Conservation (phyloP, 2,113 vertebrate genomes). For the Columbina picui region DNA sequence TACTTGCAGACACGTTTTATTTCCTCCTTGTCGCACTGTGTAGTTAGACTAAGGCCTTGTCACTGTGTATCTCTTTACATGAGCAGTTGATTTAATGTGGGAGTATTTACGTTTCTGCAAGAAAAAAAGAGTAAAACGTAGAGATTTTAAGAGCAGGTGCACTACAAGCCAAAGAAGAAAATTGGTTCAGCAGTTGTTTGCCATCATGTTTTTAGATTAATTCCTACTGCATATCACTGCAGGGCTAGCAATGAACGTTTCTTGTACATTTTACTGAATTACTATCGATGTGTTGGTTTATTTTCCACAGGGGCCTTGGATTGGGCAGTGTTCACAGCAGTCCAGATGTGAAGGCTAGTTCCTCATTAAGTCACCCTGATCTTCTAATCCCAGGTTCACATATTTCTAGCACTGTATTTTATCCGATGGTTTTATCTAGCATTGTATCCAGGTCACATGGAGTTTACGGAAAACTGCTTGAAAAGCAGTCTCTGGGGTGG, state of each 20-base stretch:
- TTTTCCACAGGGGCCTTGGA: not conserved
- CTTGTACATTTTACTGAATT: constrained; percentile 8
- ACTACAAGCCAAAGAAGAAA: not conserved
- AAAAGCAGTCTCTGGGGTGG: constrained; percentile 19
- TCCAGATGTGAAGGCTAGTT: constrained; percentile 30
- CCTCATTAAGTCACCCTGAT: constrained; percentile 40
- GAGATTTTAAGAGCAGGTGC: not conserved
- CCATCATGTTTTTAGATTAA: constrained; percentile 1
- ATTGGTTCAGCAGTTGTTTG: constrained; percentile 13
- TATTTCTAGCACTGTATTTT: constrained; percentile 10
- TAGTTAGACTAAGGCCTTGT: not conserved
- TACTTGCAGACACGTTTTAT: not conserved
- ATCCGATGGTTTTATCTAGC: not conserved
- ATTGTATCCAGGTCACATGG: constrained; percentile 28
- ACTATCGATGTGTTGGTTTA: not conserved
- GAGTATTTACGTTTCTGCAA: not conserved
- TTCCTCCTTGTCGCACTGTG: not conserved
- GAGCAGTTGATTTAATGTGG: not conserved
- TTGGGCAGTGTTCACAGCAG: constrained; percentile 10
- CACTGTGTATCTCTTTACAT: not conserved
- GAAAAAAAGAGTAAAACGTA: not conserved
- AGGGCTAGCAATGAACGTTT: not conserved
- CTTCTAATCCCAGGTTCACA: constrained; percentile 45
- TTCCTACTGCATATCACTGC: not conserved
- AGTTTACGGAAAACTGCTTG: constrained; percentile 49